These are phyloP conservation scores for Austrofundulus limnaeus DNA, from an alignment of 2,113 vertebrate species.

Conservation along the genomic window DNA sequence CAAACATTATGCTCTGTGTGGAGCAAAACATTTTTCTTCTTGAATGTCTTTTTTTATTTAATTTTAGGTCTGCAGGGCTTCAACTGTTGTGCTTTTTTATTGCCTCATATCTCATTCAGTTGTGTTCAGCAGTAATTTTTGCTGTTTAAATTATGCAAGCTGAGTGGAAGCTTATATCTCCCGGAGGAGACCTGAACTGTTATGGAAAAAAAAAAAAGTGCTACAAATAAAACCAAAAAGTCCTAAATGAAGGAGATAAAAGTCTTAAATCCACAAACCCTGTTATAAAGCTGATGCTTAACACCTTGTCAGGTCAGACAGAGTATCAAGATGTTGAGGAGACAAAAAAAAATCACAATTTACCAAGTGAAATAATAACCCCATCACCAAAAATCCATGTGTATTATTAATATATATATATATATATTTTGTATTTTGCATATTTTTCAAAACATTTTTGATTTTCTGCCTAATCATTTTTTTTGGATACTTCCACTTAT, in stretches of 20 bases:
- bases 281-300: neutral
- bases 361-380: neutral
- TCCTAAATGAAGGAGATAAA: neutral
- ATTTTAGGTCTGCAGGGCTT: neutral
- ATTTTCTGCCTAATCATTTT: too few relatives aligned
- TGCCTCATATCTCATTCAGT: conserved; percentile 1
- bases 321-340: neutral
- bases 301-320: neutral
- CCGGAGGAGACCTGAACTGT: neutral
- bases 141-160: neutral
- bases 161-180: neutral
- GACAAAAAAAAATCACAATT: neutral
- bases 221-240: neutral
- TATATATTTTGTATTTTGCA: too few relatives aligned
- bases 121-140: neutral
- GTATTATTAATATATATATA: too few relatives aligned
- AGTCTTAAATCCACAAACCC: neutral
- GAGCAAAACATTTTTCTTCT: neutral
- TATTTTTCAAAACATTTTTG: too few relatives aligned
- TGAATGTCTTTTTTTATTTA: neutral
- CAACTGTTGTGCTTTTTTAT: neutral
- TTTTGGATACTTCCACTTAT: too few relatives aligned
- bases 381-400: too few relatives aligned
- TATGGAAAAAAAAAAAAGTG: too few relatives aligned
- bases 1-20: neutral